phyloP scores from a whole-genome alignment of 2,113 vertebrate genomes.

The Rousettus leschenaultii region DNA sequence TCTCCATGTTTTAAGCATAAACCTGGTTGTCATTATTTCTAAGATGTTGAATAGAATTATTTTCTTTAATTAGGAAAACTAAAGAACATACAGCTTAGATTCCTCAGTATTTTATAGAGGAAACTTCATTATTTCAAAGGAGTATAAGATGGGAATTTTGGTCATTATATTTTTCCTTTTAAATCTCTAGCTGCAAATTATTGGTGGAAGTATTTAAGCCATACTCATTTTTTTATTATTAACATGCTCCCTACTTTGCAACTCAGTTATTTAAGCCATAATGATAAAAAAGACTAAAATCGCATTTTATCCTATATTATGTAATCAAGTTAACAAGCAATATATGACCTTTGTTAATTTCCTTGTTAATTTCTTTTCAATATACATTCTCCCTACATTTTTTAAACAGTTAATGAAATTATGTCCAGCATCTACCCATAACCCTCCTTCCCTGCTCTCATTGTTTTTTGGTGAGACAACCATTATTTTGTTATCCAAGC shows the following conservation, averaged over 20 bases:
- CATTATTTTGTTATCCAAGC: not conserved
- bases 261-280: not conserved
- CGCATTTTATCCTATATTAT: not conserved
- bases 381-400: not conserved
- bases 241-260: not conserved
- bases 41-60: not conserved
- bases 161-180: constrained; percentile 6
- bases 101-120: not conserved
- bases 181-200: not conserved
- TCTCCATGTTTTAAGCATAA: not conserved
- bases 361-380: not conserved
- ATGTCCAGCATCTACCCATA: not conserved
- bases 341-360: not conserved
- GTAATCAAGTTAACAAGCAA: not conserved
- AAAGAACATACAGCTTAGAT: not conserved
- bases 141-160: not conserved
- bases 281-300: not conserved
- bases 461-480: not conserved
- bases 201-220: not conserved
- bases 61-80: constrained; percentile 10
- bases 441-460: accelerated
- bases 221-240: not conserved
- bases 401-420: not conserved
- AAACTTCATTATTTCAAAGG: constrained; percentile 8
- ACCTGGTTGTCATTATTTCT: not conserved